These are phyloP conservation scores for Melanotaenia pygmaea DNA, from an alignment of 2,797 vertebrate genomes.

Conservation along the genomic window DNA sequence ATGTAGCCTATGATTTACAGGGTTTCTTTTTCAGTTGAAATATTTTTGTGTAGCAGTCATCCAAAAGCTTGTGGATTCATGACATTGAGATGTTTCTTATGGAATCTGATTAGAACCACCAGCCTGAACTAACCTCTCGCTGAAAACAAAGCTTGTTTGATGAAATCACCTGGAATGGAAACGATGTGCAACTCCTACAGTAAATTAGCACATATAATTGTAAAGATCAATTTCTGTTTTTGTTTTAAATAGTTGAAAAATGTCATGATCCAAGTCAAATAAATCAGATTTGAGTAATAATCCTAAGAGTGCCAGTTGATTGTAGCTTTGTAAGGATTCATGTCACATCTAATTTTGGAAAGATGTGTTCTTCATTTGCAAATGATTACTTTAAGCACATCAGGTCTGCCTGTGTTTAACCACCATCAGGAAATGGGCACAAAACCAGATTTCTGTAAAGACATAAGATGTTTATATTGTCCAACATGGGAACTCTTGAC, in stretches of 20 bases:
- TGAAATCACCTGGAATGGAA: slow-evolving; percentile 37
- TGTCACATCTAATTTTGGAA: slow-evolving; percentile 31
- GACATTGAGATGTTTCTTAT: slow-evolving; percentile 38
- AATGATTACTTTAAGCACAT: slow-evolving; percentile 56
- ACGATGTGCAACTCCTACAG: neutral
- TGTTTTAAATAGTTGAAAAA: slow-evolving; percentile 17
- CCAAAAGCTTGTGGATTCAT: slow-evolving; percentile 49
- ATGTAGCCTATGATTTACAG: slow-evolving; percentile 35
- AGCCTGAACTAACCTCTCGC: slow-evolving; percentile 32
- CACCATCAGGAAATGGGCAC: slow-evolving; percentile 58
- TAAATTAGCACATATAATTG: slow-evolving; percentile 10
- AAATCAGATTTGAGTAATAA: slow-evolving; percentile 20
- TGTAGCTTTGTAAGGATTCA: slow-evolving; percentile 18
- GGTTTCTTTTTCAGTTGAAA: slow-evolving; percentile 33
- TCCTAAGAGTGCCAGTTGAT: slow-evolving; percentile 8
- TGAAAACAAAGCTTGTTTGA: slow-evolving; percentile 31
- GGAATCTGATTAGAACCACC: slow-evolving; percentile 41
- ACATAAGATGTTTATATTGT: slow-evolving; percentile 70
- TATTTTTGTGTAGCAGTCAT: slow-evolving; percentile 50
- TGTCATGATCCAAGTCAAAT: neutral
- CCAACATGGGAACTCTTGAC: slow-evolving; percentile 71
- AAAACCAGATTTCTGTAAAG: slow-evolving; percentile 60
- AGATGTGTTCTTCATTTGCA: slow-evolving; percentile 57
- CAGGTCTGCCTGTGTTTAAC: slow-evolving; percentile 65
- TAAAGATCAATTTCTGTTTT: neutral